Evolutionary conservation across 2,113 vertebrate species (phyloP).

Genomic region (Phyllostomus hastatus): DNA sequence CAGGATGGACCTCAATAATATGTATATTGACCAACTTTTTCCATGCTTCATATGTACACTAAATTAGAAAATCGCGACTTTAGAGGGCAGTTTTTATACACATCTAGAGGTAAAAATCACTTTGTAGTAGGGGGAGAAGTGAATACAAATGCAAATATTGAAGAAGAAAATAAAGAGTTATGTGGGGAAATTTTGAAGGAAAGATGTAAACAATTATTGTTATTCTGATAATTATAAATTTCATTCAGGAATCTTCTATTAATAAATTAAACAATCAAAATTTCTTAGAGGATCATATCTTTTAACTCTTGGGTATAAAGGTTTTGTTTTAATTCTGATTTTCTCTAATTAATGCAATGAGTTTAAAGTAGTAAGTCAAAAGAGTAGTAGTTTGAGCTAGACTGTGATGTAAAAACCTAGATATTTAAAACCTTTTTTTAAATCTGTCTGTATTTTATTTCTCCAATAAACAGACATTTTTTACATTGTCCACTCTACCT

Average conservation of each 20-base stretch:
- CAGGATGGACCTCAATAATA: background rate
- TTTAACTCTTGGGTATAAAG: background rate
- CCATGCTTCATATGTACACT: background rate
- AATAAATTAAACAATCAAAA: background rate
- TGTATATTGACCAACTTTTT: background rate
- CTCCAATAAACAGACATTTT: background rate
- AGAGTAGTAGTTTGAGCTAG: background rate
- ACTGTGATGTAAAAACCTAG: background rate
- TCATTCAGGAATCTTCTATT: background rate
- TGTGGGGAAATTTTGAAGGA: background rate
- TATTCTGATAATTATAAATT: background rate
- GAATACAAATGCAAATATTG: background rate
- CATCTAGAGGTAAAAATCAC: background rate
- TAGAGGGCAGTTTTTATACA: background rate
- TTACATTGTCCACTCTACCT: background rate
- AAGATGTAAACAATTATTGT: background rate
- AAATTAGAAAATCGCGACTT: background rate
- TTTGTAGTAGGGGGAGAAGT: background rate
- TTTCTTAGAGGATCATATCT: background rate
- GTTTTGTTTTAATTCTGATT: background rate
- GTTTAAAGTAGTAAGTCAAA: background rate
- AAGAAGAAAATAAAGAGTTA: background rate
- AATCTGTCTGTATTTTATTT: slow-evolving; percentile 58
- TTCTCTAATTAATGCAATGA: background rate
- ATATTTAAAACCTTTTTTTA: background rate